phyloP scores from a whole-genome alignment of 2,888 invertebrate species.

The Terebella lapidaria region DNA sequence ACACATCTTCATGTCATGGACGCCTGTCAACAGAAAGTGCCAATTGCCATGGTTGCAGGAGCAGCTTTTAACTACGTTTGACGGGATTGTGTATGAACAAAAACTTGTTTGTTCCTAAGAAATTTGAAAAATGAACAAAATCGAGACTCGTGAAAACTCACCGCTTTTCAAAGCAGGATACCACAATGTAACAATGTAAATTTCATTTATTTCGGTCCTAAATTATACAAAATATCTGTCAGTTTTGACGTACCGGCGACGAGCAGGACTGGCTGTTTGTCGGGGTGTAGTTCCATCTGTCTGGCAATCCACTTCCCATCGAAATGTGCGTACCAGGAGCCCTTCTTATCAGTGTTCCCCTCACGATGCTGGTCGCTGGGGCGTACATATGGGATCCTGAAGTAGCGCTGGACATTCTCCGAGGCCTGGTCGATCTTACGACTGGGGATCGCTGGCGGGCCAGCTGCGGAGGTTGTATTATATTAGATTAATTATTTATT shows the following conservation, averaged over 20 bases:
- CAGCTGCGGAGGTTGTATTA: not conserved
- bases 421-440: conserved; percentile 5
- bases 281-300: conserved; percentile 95
- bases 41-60: too few relatives aligned
- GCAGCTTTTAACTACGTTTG: too few relatives aligned
- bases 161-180: too few relatives aligned
- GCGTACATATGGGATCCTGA: conserved; percentile 81
- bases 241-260: conserved; percentile 88
- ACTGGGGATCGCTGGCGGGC: not conserved
- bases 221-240: too few relatives aligned
- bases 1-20: conserved; percentile 99
- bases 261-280: conserved; percentile 82
- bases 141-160: too few relatives aligned
- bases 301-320: conserved; percentile 96
- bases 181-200: too few relatives aligned
- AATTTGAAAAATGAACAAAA: too few relatives aligned
- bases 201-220: too few relatives aligned
- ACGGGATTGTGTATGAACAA: too few relatives aligned
- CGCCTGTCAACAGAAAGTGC: too few relatives aligned
- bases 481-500: too few relatives aligned
- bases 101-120: too few relatives aligned
- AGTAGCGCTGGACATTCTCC: conserved; percentile 66
- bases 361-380: conserved; percentile 49
- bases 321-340: conserved; percentile 98
- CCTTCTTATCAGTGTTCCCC: conserved; percentile 36